Evolutionary conservation across 2,888 invertebrate species (phyloP).

Genomic region (Tineola bisselliella): DNA sequence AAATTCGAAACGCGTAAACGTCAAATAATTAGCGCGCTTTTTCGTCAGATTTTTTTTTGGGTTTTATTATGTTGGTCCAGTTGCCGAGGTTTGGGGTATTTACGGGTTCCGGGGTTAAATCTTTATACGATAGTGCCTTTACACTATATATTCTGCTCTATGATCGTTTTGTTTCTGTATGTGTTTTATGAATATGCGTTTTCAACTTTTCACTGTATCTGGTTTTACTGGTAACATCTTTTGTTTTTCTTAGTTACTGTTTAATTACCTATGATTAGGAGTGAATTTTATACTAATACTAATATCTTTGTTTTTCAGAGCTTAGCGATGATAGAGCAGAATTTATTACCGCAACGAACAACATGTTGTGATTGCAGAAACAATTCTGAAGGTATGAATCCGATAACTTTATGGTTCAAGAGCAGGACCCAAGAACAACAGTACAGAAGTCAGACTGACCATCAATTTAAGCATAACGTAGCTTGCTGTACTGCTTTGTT

Average conservation of each 20-base stretch:
- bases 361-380: slow-evolving; percentile 78
- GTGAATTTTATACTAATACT: not conserved
- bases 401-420: slow-evolving; percentile 84
- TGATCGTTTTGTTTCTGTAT: too few relatives aligned
- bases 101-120: too few relatives aligned
- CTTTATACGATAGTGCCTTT: too few relatives aligned
- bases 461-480: slow-evolving; percentile 87
- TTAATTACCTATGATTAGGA: too few relatives aligned
- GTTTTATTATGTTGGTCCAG: too few relatives aligned
- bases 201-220: too few relatives aligned
- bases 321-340: slow-evolving; percentile 95
- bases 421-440: slow-evolving; percentile 78
- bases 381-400: slow-evolving; percentile 78
- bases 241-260: too few relatives aligned
- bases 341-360: slow-evolving; percentile 82
- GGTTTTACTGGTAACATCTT: too few relatives aligned
- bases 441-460: slow-evolving; percentile 82
- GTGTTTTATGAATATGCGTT: too few relatives aligned
- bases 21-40: not conserved
- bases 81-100: too few relatives aligned
- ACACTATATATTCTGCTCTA: too few relatives aligned
- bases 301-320: slow-evolving; percentile 73
- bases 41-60: too few relatives aligned
- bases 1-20: not conserved
- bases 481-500: slow-evolving; percentile 83